A percentile compares a stretch with the other conserved stretches of the same genome.
Conservation (phyloP, 2,797 vertebrate species). For the Sebastes miniatus region DNA sequence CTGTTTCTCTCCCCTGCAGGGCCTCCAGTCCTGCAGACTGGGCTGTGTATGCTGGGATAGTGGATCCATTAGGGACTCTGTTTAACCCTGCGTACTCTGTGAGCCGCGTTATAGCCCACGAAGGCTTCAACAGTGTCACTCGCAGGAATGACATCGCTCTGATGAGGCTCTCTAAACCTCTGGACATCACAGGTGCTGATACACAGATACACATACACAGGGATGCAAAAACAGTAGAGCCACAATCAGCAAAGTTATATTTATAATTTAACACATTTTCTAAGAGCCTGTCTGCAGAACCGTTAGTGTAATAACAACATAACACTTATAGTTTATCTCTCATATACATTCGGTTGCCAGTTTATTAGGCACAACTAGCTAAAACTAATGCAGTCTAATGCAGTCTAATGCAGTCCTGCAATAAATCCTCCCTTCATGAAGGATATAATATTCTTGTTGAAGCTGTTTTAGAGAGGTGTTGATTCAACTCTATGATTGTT, state of each 20-base stretch:
- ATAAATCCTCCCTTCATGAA: neutral
- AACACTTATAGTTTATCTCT: accelerated
- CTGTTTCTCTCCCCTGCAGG: conserved; percentile 28
- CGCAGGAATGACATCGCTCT: conserved; percentile 87
- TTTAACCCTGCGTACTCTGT: conserved; percentile 56
- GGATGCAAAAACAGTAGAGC: neutral
- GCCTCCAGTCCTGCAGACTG: conserved; percentile 68
- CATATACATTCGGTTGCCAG: neutral
- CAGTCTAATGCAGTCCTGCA: no score
- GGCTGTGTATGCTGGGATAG: conserved; percentile 80
- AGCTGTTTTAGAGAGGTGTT: neutral
- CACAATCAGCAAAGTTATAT: neutral
- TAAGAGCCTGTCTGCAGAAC: neutral
- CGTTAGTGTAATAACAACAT: neutral
- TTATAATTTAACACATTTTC: neutral
- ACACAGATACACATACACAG: neutral
- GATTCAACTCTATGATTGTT: neutral
- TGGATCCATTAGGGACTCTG: conserved; percentile 65
- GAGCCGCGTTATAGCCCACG: conserved; percentile 78
- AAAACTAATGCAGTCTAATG: no score
- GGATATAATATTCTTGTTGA: neutral
- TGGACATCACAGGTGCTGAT: conserved; percentile 76
- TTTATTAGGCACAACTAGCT: no score
- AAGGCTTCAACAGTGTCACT: conserved; percentile 73
- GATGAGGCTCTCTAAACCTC: conserved; percentile 80